Evolutionary conservation across 1,140 invertebrate genomes (phyloP).

Genomic region (Apocrypta bakeri): DNA sequence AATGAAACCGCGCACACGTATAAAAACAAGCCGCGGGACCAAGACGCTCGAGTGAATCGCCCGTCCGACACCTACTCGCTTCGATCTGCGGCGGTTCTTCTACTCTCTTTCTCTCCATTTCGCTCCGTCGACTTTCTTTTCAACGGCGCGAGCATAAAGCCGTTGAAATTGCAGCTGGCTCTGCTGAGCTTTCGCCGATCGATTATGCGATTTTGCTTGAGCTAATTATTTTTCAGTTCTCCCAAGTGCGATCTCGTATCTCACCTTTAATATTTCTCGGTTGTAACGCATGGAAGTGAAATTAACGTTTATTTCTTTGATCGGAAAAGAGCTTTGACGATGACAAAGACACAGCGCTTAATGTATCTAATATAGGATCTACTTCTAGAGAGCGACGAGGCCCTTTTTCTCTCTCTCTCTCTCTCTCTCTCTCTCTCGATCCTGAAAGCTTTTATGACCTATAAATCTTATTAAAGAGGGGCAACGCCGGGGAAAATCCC

Average conservation of each 20-base stretch:
- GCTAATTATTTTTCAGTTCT: too few relatives aligned
- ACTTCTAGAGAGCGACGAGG: neutral
- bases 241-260: too few relatives aligned
- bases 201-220: neutral
- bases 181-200: neutral
- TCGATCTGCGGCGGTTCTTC: slow-evolving; percentile 48
- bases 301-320: neutral
- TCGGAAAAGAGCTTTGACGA: neutral
- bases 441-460: slow-evolving; percentile 34
- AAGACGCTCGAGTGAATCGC: slow-evolving; percentile 61
- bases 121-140: slow-evolving; percentile 10
- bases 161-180: neutral
- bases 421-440: too few relatives aligned
- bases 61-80: slow-evolving; percentile 59
- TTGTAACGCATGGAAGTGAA: neutral
- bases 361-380: too few relatives aligned
- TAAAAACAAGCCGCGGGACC: slow-evolving; percentile 63
- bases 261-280: too few relatives aligned
- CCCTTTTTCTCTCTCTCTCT: neutral
- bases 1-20: slow-evolving; percentile 74
- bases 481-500: slow-evolving; percentile 17
- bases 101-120: slow-evolving; percentile 1
- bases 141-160: neutral
- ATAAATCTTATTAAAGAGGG: slow-evolving; percentile 40
- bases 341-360: neutral